Conservation (phyloP, 2,113 vertebrate species). For the Nesoenas mayeri region DNA sequence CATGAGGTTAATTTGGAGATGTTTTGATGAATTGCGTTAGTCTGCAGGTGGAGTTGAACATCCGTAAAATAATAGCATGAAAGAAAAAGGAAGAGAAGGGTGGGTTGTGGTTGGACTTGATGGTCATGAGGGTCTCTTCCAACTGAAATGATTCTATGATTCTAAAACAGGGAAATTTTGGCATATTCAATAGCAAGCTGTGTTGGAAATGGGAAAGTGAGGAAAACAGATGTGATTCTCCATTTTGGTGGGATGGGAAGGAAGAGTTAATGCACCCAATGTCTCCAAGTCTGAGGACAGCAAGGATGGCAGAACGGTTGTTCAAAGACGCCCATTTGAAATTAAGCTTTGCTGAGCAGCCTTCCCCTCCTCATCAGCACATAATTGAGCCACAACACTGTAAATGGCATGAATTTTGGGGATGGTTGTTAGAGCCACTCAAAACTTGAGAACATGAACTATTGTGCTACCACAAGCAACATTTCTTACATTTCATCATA, state of each 20-base stretch:
- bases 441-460: neutral
- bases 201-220: neutral
- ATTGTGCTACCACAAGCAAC: neutral
- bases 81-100: neutral
- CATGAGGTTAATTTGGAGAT: neutral
- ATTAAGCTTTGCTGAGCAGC: neutral
- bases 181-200: fast-evolving
- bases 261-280: neutral
- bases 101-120: too few species aligned
- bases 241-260: neutral
- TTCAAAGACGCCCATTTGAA: neutral
- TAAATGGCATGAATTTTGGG: neutral
- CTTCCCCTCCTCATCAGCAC: neutral
- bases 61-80: fast-evolving
- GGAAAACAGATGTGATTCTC: fast-evolving
- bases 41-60: neutral
- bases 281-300: neutral
- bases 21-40: neutral
- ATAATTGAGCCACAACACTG: fast-evolving
- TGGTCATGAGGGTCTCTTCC: too few species aligned
- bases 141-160: too few species aligned
- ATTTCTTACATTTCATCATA: neutral
- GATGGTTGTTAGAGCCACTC: neutral
- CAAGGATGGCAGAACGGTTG: neutral
- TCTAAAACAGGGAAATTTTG: neutral